Percentiles rank a stretch among this genome's conserved stretches.
Evolutionary conservation across 2,797 vertebrate species (phyloP).

Genomic region (Sebastes ruberrimus): DNA sequence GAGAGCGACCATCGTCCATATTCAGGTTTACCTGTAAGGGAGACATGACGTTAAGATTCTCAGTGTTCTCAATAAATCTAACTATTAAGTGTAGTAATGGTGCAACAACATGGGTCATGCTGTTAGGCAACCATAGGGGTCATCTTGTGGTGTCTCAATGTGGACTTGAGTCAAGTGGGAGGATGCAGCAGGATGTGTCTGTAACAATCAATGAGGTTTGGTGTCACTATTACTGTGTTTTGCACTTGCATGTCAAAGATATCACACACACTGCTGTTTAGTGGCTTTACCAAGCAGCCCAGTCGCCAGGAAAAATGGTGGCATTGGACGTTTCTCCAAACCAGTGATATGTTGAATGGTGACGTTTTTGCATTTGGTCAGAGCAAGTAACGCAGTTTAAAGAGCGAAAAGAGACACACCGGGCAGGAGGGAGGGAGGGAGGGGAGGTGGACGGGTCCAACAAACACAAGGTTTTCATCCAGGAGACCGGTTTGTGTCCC

Average conservation of each 20-base stretch:
- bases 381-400: too few relatives aligned
- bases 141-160: neutral
- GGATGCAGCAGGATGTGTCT: neutral
- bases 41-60: neutral
- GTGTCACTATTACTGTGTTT: neutral
- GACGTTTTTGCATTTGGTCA: too few relatives aligned
- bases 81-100: neutral
- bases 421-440: too few relatives aligned
- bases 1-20: slow-evolving; percentile 89
- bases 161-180: neutral
- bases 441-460: too few relatives aligned
- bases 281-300: neutral
- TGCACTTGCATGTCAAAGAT: neutral
- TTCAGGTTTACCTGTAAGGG: slow-evolving; percentile 88
- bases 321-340: too few relatives aligned
- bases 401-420: too few relatives aligned
- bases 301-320: too few relatives aligned
- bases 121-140: neutral
- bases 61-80: neutral
- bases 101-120: neutral
- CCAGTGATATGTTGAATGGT: too few relatives aligned
- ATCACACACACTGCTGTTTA: neutral
- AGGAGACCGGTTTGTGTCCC: too few relatives aligned
- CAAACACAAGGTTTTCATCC: too few relatives aligned
- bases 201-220: neutral